Evolutionary conservation across 2,797 vertebrate genomes (phyloP).

Genomic region (Malacoraja senta): DNA sequence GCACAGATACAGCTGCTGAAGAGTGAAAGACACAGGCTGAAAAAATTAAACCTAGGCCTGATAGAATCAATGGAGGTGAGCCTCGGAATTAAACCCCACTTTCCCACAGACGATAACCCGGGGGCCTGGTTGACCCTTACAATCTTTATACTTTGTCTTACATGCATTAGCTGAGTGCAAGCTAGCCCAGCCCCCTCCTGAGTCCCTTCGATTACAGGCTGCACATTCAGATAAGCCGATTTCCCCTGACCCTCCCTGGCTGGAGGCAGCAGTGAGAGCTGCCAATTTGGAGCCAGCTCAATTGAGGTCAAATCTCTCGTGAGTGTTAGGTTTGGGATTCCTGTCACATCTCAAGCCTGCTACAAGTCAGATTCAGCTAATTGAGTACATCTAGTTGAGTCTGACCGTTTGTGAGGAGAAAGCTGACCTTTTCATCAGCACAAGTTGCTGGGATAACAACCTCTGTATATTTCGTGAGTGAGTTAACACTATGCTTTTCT

Average conservation of each 20-base stretch:
- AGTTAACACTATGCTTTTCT: not conserved
- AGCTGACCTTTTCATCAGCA: constrained; percentile 22
- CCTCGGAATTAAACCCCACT: not conserved
- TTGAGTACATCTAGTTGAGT: not conserved
- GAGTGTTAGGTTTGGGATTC: constrained; percentile 15
- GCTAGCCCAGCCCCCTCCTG: not conserved
- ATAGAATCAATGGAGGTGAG: not conserved
- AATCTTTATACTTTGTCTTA: not conserved
- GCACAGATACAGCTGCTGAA: not conserved
- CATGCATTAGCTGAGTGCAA: not conserved
- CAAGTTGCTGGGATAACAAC: not conserved
- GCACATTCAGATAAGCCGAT: not conserved
- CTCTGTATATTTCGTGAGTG: not conserved
- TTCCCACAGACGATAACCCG: not conserved
- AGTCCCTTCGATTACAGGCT: not conserved
- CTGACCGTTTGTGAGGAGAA: constrained; percentile 9
- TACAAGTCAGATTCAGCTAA: not conserved
- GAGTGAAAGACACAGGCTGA: not conserved
- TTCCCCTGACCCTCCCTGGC: not conserved
- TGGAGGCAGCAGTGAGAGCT: not conserved
- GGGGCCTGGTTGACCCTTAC: not conserved
- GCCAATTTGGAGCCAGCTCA: not conserved
- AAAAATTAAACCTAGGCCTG: not conserved
- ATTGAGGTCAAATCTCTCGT: constrained; percentile 28
- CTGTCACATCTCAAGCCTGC: constrained; percentile 15